Percentiles rank a stretch among this genome's conserved stretches.
phyloP scores from a whole-genome alignment of 1,140 invertebrate genomes.

The Centruroides sculpturatus region DNA sequence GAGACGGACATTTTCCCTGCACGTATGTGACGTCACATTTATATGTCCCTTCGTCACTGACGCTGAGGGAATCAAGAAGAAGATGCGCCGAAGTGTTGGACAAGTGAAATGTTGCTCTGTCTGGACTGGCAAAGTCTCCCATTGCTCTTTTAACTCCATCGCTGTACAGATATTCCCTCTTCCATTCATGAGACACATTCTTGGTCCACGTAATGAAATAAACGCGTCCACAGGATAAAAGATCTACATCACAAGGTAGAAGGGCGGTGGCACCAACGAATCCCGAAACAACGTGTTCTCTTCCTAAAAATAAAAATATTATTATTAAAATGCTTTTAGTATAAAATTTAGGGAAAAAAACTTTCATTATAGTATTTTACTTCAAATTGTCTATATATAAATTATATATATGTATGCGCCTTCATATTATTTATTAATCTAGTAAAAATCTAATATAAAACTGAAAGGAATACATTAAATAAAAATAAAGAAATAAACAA shows the following conservation, averaged over 20 bases:
- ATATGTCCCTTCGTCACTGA: constrained; percentile 62
- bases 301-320: constrained; percentile 5
- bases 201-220: constrained; percentile 20
- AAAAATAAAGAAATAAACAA: too few relatives aligned
- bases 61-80: constrained; percentile 34
- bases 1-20: constrained; percentile 33
- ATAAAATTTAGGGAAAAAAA: too few relatives aligned
- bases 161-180: constrained; percentile 17
- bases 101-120: constrained; percentile 13
- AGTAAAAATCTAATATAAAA: too few relatives aligned
- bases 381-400: too few relatives aligned
- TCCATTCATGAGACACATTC: constrained; percentile 17
- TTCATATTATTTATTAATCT: too few relatives aligned
- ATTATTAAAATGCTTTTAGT: too few relatives aligned
- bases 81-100: constrained; percentile 15
- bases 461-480: too few relatives aligned
- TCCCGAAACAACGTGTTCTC: constrained; percentile 17
- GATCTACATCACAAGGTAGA: constrained; percentile 17
- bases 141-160: constrained; percentile 13
- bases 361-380: too few relatives aligned
- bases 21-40: constrained; percentile 74
- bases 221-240: constrained; percentile 14
- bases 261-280: constrained; percentile 18
- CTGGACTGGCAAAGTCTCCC: constrained; percentile 14
- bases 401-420: too few relatives aligned